Conservation (phyloP, 64 coral and sea anemone genomes). For the Pachyseris speciosa region DNA sequence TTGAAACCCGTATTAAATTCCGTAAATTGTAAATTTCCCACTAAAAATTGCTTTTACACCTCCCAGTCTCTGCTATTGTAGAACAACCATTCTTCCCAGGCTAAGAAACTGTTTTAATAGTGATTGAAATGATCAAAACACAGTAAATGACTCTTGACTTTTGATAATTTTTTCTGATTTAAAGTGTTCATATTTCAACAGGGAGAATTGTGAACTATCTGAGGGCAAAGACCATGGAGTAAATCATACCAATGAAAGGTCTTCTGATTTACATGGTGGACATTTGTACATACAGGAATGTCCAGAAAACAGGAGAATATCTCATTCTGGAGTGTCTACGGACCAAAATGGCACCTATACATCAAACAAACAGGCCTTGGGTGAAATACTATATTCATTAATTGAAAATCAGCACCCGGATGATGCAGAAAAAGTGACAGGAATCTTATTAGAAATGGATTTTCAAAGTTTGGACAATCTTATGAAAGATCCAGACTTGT, state of each 20-base stretch:
- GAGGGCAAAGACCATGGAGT: background rate
- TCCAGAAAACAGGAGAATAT: background rate
- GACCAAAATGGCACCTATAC: background rate
- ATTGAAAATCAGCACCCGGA: conserved; percentile 46
- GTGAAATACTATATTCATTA: conserved; percentile 57
- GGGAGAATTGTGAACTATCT: background rate
- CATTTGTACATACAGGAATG: background rate
- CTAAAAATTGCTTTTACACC: too few species aligned
- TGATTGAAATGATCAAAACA: too few species aligned
- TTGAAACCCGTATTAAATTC: too few species aligned
- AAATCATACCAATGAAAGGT: background rate
- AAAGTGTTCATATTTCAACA: background rate
- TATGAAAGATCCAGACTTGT: conserved; percentile 31
- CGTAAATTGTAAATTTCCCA: too few species aligned
- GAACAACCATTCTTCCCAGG: too few species aligned
- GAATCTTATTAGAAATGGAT: conserved; percentile 86
- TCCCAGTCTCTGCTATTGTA: too few species aligned
- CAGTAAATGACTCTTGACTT: too few species aligned
- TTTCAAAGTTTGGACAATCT: conserved; percentile 21
- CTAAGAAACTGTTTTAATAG: too few species aligned
- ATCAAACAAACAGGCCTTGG: background rate
- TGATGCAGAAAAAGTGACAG: conserved; percentile 77
- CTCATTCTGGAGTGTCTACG: background rate
- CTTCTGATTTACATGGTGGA: background rate
- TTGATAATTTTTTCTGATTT: background rate